Percentiles rank a stretch among this genome's conserved stretches.
These are phyloP conservation scores for Loriculus beryllinus DNA, from an alignment of 2,797 vertebrate genomes.

Conservation along the genomic window DNA sequence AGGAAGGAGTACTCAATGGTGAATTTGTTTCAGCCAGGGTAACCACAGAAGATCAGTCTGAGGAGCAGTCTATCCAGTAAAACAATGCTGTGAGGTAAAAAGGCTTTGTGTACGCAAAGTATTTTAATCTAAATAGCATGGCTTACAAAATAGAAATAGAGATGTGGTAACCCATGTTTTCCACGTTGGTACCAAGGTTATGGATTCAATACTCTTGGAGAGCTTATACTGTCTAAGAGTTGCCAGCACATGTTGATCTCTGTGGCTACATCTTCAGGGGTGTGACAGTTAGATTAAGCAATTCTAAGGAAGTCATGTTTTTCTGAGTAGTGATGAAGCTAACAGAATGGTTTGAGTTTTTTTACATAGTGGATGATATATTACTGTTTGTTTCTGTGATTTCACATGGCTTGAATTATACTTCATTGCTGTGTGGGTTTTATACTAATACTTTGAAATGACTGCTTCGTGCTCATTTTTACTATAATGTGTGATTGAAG, in stretches of 20 bases:
- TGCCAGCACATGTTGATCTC: not conserved
- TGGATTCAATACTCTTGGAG: not conserved
- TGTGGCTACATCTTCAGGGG: not conserved
- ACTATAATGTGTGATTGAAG: not conserved
- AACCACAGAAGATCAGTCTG: not conserved
- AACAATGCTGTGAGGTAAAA: not conserved
- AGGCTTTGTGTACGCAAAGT: not conserved
- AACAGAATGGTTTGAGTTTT: not conserved
- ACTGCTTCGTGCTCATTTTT: not conserved
- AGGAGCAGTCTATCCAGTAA: not conserved
- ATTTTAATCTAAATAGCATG: not conserved
- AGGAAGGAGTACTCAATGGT: not conserved
- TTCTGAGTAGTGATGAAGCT: not conserved
- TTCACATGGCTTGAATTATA: not conserved
- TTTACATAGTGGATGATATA: not conserved
- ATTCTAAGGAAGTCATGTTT: not conserved
- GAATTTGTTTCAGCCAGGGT: not conserved
- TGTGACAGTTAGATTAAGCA: not conserved
- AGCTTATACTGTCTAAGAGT: not conserved
- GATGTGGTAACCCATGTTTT: not conserved
- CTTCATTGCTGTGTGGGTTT: not conserved
- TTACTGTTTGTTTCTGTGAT: not conserved
- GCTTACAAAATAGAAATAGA: not conserved
- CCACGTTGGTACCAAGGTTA: not conserved
- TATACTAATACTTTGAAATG: not conserved